phyloP scores from a whole-genome alignment of 2,113 vertebrate genomes.

The Podarcis muralis region DNA sequence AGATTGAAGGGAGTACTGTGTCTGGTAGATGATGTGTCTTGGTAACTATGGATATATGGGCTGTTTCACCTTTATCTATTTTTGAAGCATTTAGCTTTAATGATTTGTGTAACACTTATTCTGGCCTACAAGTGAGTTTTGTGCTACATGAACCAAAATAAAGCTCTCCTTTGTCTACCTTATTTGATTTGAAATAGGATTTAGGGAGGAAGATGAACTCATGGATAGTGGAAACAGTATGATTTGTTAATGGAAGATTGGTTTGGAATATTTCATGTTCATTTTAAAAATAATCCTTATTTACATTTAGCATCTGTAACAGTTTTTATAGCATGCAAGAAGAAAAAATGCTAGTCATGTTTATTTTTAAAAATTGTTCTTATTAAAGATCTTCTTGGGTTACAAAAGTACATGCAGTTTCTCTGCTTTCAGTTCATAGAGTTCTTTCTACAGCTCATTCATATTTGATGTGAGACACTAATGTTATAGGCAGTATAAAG shows the following conservation, averaged over 20 bases:
- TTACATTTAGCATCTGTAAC: not conserved
- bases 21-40: not conserved
- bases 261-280: not conserved
- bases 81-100: not conserved
- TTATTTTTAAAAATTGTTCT: not conserved
- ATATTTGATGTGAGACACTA: too few species aligned
- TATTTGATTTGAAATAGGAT: not conserved
- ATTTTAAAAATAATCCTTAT: not conserved
- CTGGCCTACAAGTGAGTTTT: not conserved
- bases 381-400: too few species aligned
- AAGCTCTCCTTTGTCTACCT: not conserved
- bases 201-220: not conserved
- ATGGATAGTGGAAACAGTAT: not conserved
- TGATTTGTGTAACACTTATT: not conserved
- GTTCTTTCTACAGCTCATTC: too few species aligned
- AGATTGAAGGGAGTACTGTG: not conserved
- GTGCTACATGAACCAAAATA: not conserved
- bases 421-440: too few species aligned
- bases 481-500: too few species aligned
- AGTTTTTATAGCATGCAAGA: not conserved
- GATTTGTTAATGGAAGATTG: not conserved
- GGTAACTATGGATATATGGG: accelerated
- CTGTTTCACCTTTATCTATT: not conserved
- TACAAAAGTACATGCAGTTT: too few species aligned
- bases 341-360: not conserved